phyloP scores from a whole-genome alignment of 2,113 vertebrate species.

The Orycteropus afer region DNA sequence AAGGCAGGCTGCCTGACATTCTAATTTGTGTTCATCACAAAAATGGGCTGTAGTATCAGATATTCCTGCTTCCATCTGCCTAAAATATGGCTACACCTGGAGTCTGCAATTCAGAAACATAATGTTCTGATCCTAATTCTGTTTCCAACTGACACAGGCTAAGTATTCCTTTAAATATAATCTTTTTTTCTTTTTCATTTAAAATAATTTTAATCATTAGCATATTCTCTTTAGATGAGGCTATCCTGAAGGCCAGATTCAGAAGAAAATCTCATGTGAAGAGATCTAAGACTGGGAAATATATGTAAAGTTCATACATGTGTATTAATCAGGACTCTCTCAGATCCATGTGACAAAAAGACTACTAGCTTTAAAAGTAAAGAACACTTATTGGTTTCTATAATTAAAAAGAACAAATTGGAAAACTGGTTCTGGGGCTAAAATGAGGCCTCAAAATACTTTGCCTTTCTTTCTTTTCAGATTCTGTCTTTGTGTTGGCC shows the following conservation, averaged over 20 bases:
- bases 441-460: not conserved
- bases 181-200: conserved; percentile 16
- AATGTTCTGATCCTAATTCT: not conserved
- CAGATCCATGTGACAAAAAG: not conserved
- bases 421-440: not conserved
- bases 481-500: not conserved
- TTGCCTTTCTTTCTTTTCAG: not conserved
- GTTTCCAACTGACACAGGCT: not conserved
- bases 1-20: not conserved
- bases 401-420: not conserved
- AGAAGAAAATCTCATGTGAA: conserved; percentile 28
- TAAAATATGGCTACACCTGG: not conserved
- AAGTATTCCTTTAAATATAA: not conserved
- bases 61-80: not conserved
- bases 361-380: not conserved
- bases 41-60: not conserved
- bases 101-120: not conserved
- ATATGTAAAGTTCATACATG: not conserved
- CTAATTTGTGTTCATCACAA: not conserved
- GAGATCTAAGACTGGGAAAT: not conserved
- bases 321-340: not conserved
- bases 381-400: not conserved
- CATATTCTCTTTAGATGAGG: not conserved
- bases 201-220: conserved; percentile 27
- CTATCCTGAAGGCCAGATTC: not conserved